These are phyloP conservation scores for Macropis europaea DNA, from an alignment of 2,888 invertebrate genomes.

Conservation along the genomic window DNA sequence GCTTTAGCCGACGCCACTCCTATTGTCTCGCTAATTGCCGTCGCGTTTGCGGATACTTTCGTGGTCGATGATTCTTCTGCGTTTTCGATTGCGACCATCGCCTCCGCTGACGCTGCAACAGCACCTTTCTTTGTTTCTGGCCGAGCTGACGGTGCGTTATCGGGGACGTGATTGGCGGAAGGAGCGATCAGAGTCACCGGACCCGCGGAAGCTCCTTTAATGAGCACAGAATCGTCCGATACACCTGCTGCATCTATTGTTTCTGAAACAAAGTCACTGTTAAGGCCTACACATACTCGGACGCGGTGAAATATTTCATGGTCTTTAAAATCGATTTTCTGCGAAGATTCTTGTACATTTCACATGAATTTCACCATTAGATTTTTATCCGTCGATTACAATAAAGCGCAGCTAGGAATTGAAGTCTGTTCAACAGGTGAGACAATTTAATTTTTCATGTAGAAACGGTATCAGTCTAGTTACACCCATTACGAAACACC, in stretches of 20 bases:
- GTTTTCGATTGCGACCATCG: constrained; percentile 14
- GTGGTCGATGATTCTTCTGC: constrained; percentile 11
- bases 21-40: constrained; percentile 11
- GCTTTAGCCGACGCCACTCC: constrained; percentile 25
- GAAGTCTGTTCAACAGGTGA: too few relatives aligned
- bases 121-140: constrained; percentile 13
- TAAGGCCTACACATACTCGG: too few relatives aligned
- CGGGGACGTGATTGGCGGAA: constrained; percentile 4
- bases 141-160: constrained; percentile 11
- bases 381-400: too few relatives aligned
- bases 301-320: too few relatives aligned
- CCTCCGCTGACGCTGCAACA: constrained; percentile 20
- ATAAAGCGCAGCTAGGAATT: too few relatives aligned
- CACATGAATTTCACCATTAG: too few relatives aligned
- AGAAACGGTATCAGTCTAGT: too few relatives aligned
- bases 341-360: too few relatives aligned
- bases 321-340: too few relatives aligned
- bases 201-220: constrained; percentile 51
- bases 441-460: too few relatives aligned
- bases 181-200: constrained; percentile 40
- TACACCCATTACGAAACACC: too few relatives aligned
- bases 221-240: constrained; percentile 10
- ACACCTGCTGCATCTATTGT: not conserved
- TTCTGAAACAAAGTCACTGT: not conserved
- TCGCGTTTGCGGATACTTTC: not conserved